Evolutionary conservation across 1,140 invertebrate species (phyloP), one percentile per base, ranked within the genome.

Genomic region (Probaryconus sp.): DNA sequence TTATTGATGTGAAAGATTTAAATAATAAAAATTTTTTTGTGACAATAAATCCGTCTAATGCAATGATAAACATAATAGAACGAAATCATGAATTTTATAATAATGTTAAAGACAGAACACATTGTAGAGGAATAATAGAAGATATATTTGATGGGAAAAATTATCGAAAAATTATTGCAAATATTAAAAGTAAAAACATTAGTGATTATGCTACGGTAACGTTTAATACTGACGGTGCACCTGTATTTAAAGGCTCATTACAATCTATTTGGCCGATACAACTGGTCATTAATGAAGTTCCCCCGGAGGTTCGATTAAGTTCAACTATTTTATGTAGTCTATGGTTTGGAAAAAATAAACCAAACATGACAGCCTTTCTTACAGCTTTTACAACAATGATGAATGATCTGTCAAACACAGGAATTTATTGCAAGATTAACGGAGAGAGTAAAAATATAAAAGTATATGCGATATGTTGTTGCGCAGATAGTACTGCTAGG

Each of bases 221-320:
- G 20, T 53, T 70, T 45, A 70, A 70, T 20, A 70, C 53, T 13
- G 63, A 65, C 17, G 53, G 38, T 10, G 16, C 38, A 0, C 53
- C 53, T n/a, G 13, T 45, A 4, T 60, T 43, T 2, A 28, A 16
- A 42, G 4, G 26, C 61, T 3, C 61, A 7, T 43, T 10, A 18
- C 61, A 30, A 45, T 60, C 67, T 7, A 42, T 70, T 6, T 70
- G 67, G 55, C 55, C 55, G 2, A 51, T 70, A 2, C 48, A 35
- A 11, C 18, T 70, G 13, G 51, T 60, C n/a, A n/a, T 69, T 2
- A 69, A 69, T 60, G 65, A 60, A 21, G 3, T 69, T n/a, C 67
- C 56, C 2, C 30, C 10, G 10, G 7, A 69, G 7, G 18, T 24
- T 14, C 26, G 45, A 35, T 35, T 10, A 1, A 5, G 20, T 11